phyloP scores from a whole-genome alignment of 92 coral and sea anemone species.

The Zoanthus gigantus region DNA sequence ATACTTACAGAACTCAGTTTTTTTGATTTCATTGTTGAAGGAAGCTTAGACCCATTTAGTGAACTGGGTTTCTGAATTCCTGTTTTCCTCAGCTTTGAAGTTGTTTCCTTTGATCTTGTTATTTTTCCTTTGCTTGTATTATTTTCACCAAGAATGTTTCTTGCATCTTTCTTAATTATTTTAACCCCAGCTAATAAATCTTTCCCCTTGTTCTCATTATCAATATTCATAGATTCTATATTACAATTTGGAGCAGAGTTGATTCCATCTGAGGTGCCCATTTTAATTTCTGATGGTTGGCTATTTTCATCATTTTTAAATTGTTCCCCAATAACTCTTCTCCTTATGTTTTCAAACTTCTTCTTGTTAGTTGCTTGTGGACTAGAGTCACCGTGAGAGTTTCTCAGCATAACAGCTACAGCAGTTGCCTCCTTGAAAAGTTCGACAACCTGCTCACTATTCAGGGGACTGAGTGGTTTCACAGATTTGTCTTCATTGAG shows the following conservation, averaged over 20 bases:
- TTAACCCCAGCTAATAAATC: neutral
- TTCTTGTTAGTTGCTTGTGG: neutral
- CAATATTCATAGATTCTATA: neutral
- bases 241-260: neutral
- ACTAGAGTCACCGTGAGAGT: slow-evolving; percentile 16
- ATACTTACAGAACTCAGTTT: slow-evolving; percentile 77
- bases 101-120: neutral
- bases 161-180: neutral
- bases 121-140: neutral
- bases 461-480: slow-evolving; percentile 87
- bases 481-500: slow-evolving; percentile 51
- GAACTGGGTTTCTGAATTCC: slow-evolving; percentile 37
- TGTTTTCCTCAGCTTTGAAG: neutral
- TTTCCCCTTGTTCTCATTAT: neutral
- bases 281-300: slow-evolving; percentile 4
- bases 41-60: slow-evolving; percentile 53
- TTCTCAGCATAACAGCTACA: slow-evolving; percentile 78
- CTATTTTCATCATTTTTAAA: slow-evolving; percentile 25
- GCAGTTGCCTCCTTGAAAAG: slow-evolving; percentile 95
- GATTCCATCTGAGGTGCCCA: neutral
- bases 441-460: slow-evolving; percentile 93
- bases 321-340: slow-evolving; percentile 13
- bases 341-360: slow-evolving; percentile 21
- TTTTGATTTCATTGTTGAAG: slow-evolving; percentile 67
- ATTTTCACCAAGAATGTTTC: slow-evolving; percentile 21